These are phyloP conservation scores for Orchesella cincta DNA, from an alignment of 1,140 invertebrate species.

Conservation along the genomic window DNA sequence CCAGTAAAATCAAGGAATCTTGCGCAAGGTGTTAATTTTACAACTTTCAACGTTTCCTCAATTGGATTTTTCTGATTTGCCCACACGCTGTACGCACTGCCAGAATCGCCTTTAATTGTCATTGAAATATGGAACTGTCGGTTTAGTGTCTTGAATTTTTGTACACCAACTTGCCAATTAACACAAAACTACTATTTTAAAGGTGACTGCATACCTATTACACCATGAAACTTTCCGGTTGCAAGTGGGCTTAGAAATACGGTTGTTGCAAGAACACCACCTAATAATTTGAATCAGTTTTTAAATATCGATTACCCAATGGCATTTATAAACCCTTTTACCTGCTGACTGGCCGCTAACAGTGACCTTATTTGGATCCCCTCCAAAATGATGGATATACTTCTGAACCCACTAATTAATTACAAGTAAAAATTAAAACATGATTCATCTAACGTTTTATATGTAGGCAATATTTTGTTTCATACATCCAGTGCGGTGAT, in stretches of 20 bases:
- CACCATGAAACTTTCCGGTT: conserved; percentile 33
- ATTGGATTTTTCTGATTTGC: conserved; percentile 36
- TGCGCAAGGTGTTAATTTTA: conserved; percentile 8
- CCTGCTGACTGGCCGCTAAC: conserved; percentile 40
- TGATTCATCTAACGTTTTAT: too few species aligned
- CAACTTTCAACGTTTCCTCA: conserved; percentile 31
- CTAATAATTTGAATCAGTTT: conserved; percentile 4
- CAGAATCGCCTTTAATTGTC: too few species aligned
- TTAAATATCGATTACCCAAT: too few species aligned
- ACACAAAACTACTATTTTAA: too few species aligned
- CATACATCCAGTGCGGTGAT: conserved; percentile 34
- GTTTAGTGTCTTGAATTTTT: too few species aligned
- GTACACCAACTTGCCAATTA: too few species aligned
- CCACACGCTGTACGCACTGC: conserved; percentile 34
- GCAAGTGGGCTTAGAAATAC: conserved; percentile 38
- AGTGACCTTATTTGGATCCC: conserved; percentile 31
- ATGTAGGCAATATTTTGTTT: too few species aligned
- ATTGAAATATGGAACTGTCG: too few species aligned
- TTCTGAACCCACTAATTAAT: conserved; percentile 42
- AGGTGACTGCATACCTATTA: too few species aligned
- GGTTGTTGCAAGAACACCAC: conserved; percentile 33
- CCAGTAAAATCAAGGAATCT: background rate
- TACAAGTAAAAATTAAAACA: too few species aligned
- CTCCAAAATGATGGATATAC: conserved; percentile 38
- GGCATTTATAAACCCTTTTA: background rate